These are phyloP conservation scores for Actinia equina DNA, from an alignment of 64 coral and sea anemone species.

Conservation along the genomic window DNA sequence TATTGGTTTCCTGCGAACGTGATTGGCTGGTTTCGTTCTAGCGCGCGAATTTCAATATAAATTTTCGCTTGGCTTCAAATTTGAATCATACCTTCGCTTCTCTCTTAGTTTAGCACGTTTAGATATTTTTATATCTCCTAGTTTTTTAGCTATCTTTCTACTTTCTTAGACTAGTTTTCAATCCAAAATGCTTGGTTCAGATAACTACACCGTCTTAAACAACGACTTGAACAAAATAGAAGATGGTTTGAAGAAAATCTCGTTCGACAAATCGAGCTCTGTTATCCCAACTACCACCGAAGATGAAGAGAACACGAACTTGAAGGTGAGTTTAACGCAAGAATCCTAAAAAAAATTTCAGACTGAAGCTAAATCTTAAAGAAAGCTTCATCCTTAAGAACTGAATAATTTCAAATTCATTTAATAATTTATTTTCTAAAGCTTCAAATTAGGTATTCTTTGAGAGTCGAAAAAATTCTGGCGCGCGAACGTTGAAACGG, in stretches of 20 bases:
- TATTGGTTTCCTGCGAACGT: neutral
- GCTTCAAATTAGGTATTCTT: neutral
- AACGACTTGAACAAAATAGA: slow-evolving; percentile 23
- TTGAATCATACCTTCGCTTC: slow-evolving; percentile 45
- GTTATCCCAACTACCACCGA: neutral
- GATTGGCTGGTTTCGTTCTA: slow-evolving; percentile 45
- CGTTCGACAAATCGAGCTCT: slow-evolving; percentile 6
- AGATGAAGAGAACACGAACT: slow-evolving; percentile 1
- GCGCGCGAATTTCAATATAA: slow-evolving; percentile 78
- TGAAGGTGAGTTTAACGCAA: neutral
- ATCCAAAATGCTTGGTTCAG: slow-evolving; percentile 47
- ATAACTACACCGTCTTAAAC: slow-evolving; percentile 25
- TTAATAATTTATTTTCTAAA: neutral
- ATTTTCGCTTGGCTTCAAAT: slow-evolving; percentile 18
- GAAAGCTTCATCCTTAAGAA: neutral
- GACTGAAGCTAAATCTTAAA: neutral
- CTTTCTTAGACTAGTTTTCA: neutral
- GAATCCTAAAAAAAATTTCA: neutral
- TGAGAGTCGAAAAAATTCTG: neutral
- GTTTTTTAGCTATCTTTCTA: neutral
- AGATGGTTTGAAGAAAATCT: slow-evolving; percentile 20
- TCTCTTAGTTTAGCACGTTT: neutral
- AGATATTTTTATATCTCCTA: neutral
- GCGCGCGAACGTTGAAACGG: slow-evolving; percentile 21
- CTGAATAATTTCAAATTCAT: neutral